Evolutionary conservation across 2,888 invertebrate genomes (phyloP).

Genomic region (Melipona bicolor): DNA sequence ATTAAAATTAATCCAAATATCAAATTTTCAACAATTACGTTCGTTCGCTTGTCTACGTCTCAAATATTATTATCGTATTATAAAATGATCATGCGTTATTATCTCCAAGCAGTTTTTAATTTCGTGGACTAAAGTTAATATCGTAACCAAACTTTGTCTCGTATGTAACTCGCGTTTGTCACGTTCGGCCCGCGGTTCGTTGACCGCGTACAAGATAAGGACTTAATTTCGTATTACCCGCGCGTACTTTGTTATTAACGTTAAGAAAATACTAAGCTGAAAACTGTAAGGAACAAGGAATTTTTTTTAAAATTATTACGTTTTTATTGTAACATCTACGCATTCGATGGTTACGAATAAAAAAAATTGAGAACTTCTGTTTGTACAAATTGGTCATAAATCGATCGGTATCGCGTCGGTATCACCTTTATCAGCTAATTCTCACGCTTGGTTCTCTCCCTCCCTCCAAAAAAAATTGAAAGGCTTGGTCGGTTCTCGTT

Average conservation of each 20-base stretch:
- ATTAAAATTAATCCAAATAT: conserved; percentile 21
- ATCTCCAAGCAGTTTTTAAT: background rate
- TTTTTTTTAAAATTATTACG: background rate
- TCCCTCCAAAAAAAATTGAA: conserved; percentile 30
- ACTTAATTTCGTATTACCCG: background rate
- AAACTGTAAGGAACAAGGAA: background rate
- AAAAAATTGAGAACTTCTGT: conserved; percentile 36
- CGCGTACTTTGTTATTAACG: background rate
- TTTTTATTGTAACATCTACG: background rate
- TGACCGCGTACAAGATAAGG: background rate
- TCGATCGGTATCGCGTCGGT: conserved; percentile 27
- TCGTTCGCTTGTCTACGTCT: no score
- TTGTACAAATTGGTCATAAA: conserved; percentile 55
- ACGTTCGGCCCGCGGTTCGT: background rate
- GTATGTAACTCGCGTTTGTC: conserved; percentile 7
- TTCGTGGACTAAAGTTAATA: background rate
- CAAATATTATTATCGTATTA: no score
- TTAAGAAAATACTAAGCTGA: no score
- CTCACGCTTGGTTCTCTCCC: conserved; percentile 47
- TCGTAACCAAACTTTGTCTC: conserved; percentile 4
- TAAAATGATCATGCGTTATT: background rate
- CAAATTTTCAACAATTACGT: no score
- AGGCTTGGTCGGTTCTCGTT: conserved; percentile 26
- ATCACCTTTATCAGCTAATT: conserved; percentile 46
- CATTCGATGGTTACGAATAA: background rate